Conservation (phyloP, 2,797 vertebrate species). For the Sylvia borin region DNA sequence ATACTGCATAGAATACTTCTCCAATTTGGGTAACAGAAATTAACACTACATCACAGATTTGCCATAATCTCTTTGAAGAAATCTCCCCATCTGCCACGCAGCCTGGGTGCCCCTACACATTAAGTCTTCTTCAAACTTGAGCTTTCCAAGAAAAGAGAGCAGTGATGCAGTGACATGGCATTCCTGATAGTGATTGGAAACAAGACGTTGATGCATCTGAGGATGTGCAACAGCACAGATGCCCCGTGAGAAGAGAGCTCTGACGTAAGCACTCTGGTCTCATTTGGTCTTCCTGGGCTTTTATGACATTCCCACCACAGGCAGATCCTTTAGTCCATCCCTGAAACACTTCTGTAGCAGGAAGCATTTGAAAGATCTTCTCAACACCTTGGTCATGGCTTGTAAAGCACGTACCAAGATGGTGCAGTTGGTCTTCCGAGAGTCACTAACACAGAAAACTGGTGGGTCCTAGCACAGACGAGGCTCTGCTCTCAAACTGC, state of each 20-base stretch:
- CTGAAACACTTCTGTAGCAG: no score
- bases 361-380: neutral
- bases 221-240: neutral
- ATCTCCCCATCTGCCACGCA: neutral
- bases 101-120: no score
- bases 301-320: no score
- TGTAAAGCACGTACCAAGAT: rapidly evolving
- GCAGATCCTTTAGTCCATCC: neutral
- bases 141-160: neutral
- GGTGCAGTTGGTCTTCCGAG: neutral
- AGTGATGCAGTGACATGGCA: neutral
- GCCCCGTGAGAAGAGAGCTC: neutral
- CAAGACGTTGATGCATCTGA: neutral
- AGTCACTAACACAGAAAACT: rapidly evolving
- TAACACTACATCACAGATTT: neutral
- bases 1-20: neutral
- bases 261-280: neutral
- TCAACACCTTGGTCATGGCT: neutral
- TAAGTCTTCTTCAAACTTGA: neutral
- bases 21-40: neutral
- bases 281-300: neutral
- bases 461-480: rapidly evolving
- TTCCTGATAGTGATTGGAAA: rapidly evolving
- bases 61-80: neutral
- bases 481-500: neutral